A percentile compares a stretch with the other conserved stretches of the same genome.
Evolutionary conservation across 2,888 invertebrate genomes (phyloP).

Genomic region (Epinotia brunnichana): DNA sequence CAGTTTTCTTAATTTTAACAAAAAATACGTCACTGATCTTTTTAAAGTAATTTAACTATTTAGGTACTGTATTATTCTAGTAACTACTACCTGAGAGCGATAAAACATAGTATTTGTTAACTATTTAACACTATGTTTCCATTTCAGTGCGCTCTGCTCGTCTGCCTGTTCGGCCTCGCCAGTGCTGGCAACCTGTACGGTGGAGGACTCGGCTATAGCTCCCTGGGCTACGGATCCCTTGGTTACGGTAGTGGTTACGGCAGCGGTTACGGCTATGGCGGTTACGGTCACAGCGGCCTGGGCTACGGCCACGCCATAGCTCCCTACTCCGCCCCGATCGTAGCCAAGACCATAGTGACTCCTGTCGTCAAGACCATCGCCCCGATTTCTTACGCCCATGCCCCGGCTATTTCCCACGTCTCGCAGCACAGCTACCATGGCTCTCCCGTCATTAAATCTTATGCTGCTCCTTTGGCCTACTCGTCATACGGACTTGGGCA

Average conservation of each 20-base stretch:
- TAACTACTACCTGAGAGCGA: neutral
- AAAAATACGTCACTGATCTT: too few relatives aligned
- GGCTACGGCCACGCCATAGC: constrained; percentile 38
- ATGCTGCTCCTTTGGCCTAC: constrained; percentile 54
- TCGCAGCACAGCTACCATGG: constrained; percentile 64
- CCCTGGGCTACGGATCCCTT: constrained; percentile 50
- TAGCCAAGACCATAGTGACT: constrained; percentile 40
- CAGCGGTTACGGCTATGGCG: constrained; percentile 51
- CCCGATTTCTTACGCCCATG: constrained; percentile 41
- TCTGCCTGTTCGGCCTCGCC: constrained; percentile 62
- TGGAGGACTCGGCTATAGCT: constrained; percentile 50
- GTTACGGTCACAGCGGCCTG: constrained; percentile 42
- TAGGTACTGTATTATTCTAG: too few relatives aligned
- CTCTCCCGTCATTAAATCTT: constrained; percentile 56
- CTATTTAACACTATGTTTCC: neutral
- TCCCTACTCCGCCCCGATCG: constrained; percentile 43
- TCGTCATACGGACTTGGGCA: constrained; percentile 44
- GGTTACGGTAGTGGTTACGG: constrained; percentile 49
- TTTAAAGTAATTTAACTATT: too few relatives aligned
- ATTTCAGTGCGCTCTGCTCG: constrained; percentile 60
- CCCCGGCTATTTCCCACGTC: constrained; percentile 59
- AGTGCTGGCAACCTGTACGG: constrained; percentile 61
- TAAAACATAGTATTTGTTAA: neutral
- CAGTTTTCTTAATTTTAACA: neutral
- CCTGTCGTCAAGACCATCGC: constrained; percentile 44